Evolutionary conservation across 2,888 invertebrate genomes (phyloP), one percentile per base, ranked within the genome.

Genomic region (Nematopogon swammerdamellus): DNA sequence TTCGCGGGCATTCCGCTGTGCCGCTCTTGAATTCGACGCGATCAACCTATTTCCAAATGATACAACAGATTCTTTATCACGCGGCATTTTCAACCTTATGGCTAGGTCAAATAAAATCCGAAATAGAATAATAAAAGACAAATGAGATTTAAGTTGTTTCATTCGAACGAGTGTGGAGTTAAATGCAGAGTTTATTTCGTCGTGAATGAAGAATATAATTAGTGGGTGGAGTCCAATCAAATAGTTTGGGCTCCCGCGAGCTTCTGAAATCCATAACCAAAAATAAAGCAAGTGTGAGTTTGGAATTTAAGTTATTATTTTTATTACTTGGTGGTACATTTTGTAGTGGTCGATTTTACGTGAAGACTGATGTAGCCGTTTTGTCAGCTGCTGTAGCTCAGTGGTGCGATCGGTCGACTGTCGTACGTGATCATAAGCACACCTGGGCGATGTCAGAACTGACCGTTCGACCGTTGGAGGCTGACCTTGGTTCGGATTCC

Each of bases 221-320:
- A 77, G 79, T 79, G 77, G 79, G 80, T 64, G 79, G 74, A 67
- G 75, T 72, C 64, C 72, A 68, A 73, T 72, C 72, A 71, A 70
- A 68, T 63, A 67, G 72, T 67, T 60, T 63, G 56, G 64, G 65
- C 46, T 65, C 50, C 17, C 30, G 51, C 50, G 62, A n/a, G 61
- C 63, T 59, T 36, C 36, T 36, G 36, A 36, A 36, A 36, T 36
- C 36, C 36, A 14, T 36, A 36, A 36, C 36, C 36, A 14, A 36
- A 36, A 36, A 36, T 36, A 14, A 36, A 14, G 36, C 36, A 3
- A 14, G 11, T n/a, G n/a, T n/a, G n/a, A n/a, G n/a, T n/a, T n/a
- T n/a, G 36, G 36, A 36, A 36, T 36, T 36, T 36, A 14, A 36
- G 36, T 36, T 36, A 36, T 36, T 36, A 36, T 36, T 36, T 36